phyloP scores from a whole-genome alignment of 2,888 invertebrate species.

The Crioceris asparagi region DNA sequence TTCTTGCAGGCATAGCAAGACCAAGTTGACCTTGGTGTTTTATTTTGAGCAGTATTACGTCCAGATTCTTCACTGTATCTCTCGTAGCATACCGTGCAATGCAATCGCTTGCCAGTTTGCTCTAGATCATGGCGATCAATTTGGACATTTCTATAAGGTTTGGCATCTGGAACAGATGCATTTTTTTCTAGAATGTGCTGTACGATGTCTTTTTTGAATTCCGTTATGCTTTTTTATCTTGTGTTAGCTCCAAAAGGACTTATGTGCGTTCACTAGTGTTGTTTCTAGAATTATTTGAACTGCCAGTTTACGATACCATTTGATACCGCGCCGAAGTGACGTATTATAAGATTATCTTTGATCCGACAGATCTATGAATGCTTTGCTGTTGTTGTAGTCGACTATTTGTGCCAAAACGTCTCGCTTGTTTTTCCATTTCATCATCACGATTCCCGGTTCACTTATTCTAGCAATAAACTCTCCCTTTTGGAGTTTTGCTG shows the following conservation, averaged over 20 bases:
- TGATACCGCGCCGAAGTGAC: neutral
- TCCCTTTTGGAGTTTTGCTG: slow-evolving; percentile 1
- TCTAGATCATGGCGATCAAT: no score
- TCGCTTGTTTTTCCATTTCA: slow-evolving; percentile 6
- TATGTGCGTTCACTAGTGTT: no score
- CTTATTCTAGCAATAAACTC: slow-evolving; percentile 6
- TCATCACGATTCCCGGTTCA: slow-evolving; percentile 7
- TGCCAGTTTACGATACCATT: slow-evolving; percentile 1
- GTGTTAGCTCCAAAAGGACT: slow-evolving; percentile 1
- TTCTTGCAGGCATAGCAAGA: no score
- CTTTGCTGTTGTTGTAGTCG: slow-evolving; percentile 5
- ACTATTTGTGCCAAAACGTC: slow-evolving; percentile 7
- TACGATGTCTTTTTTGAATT: neutral
- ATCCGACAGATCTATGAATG: slow-evolving; percentile 6
- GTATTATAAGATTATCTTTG: slow-evolving; percentile 7
- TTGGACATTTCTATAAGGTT: no score
- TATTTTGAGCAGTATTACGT: no score
- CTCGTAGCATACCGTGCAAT: no score
- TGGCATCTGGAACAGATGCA: no score
- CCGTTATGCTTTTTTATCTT: slow-evolving; percentile 5
- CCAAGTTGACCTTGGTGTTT: no score
- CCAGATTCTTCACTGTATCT: no score
- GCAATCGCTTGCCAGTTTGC: no score
- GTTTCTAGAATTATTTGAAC: no score
- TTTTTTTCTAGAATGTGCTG: no score